Evolutionary conservation across 2,797 vertebrate genomes (phyloP).

Genomic region (Melanogrammus aeglefinus): DNA sequence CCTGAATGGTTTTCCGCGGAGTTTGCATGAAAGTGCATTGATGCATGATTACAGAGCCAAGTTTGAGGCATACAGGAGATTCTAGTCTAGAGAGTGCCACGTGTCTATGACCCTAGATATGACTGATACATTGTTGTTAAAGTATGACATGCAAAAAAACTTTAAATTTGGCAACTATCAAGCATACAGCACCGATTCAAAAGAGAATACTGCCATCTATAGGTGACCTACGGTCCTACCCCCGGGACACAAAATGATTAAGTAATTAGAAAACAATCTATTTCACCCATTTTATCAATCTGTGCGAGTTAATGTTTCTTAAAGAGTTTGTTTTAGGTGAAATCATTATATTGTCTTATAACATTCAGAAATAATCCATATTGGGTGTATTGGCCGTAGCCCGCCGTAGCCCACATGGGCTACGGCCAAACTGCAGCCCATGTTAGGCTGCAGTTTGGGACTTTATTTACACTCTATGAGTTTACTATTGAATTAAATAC

Average conservation of each 20-base stretch:
- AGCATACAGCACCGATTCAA: background rate
- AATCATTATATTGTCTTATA: background rate
- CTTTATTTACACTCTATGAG: background rate
- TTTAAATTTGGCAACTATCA: background rate
- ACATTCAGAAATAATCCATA: background rate
- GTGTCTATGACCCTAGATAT: background rate
- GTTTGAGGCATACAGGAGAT: background rate
- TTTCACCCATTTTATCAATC: background rate
- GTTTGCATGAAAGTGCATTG: background rate
- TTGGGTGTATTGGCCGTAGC: background rate
- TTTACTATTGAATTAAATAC: background rate
- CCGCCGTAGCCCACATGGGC: background rate
- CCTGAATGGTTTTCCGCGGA: background rate
- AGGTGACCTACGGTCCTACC: background rate
- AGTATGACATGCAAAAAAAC: background rate
- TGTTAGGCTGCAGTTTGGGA: background rate
- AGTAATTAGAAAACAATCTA: background rate
- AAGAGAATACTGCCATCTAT: background rate
- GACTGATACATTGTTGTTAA: background rate
- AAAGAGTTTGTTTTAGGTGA: background rate
- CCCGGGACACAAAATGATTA: background rate
- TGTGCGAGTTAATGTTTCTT: background rate
- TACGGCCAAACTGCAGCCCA: too few relatives aligned
- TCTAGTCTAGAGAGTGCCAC: background rate
- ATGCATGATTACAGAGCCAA: background rate